These are phyloP conservation scores for Rousettus leschenaultii DNA, from an alignment of 2,113 vertebrate species.

Conservation along the genomic window DNA sequence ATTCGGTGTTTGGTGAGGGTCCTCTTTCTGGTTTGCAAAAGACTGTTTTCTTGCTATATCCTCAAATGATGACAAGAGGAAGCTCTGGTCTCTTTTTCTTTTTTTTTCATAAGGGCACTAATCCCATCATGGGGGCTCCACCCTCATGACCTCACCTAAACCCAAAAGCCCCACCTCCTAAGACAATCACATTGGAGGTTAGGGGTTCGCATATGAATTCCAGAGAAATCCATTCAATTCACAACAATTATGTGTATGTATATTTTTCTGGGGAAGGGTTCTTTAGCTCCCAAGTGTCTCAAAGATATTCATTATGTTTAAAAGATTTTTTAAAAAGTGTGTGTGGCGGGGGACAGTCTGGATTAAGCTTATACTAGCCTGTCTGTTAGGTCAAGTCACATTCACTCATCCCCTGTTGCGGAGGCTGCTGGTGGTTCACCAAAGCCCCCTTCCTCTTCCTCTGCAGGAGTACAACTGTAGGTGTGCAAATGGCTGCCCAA, in stretches of 20 bases:
- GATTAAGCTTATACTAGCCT: not conserved
- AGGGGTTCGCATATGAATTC: not conserved
- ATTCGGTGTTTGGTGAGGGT: not conserved
- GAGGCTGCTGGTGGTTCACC: not conserved
- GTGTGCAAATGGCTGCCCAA: not conserved
- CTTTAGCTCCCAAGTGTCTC: not conserved
- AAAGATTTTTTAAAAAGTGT: not conserved
- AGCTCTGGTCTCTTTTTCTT: not conserved
- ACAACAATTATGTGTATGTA: not conserved
- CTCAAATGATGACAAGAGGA: not conserved
- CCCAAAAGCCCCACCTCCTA: not conserved
- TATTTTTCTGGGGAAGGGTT: not conserved
- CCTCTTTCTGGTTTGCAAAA: not conserved
- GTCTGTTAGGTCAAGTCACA: not conserved
- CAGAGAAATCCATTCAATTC: not conserved
- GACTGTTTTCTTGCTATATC: not conserved
- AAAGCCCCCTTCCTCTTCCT: not conserved
- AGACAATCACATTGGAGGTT: accelerated
- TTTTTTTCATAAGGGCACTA: not conserved
- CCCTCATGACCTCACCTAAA: not conserved
- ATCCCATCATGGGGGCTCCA: not conserved
- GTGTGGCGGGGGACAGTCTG: too few species aligned
- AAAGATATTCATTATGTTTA: not conserved
- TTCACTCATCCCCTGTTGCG: too few species aligned
- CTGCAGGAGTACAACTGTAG: not conserved